Percentiles rank a stretch among this genome's conserved stretches.
These are phyloP conservation scores for Limnephilus auricula DNA, from an alignment of 2,888 invertebrate species.

Conservation along the genomic window DNA sequence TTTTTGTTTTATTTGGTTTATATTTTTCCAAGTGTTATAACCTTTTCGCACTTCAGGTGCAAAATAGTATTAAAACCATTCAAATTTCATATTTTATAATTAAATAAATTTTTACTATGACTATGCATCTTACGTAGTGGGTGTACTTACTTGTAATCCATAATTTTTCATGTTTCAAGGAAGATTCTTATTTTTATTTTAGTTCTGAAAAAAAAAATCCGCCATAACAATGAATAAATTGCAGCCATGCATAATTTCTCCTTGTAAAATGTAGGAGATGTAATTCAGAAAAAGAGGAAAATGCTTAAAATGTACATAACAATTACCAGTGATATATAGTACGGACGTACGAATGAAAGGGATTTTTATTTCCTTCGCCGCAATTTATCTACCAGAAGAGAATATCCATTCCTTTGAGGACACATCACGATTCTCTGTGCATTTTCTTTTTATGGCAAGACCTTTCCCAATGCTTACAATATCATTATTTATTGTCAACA, in stretches of 20 bases:
- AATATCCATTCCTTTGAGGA: not conserved
- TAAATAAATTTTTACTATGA: too few relatives aligned
- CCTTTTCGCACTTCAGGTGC: too few relatives aligned
- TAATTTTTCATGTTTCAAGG: not conserved
- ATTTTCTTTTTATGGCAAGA: slow-evolving; percentile 7
- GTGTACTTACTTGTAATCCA: too few relatives aligned
- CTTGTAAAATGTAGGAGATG: not conserved
- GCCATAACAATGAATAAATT: not conserved
- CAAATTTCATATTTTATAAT: too few relatives aligned
- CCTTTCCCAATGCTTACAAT: slow-evolving; percentile 18
- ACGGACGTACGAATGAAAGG: not conserved
- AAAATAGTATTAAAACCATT: too few relatives aligned
- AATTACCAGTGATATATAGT: not conserved
- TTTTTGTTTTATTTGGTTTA: too few relatives aligned
- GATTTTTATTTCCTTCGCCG: not conserved
- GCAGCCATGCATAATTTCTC: not conserved
- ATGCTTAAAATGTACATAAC: not conserved
- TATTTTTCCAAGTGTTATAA: too few relatives aligned
- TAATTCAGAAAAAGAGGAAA: not conserved
- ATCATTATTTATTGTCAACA: slow-evolving; percentile 5
- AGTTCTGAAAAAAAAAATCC: not conserved
- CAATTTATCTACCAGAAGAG: not conserved
- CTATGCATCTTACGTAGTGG: too few relatives aligned
- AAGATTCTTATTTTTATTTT: not conserved
- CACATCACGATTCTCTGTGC: not conserved